Base-by-base conservation (phyloP, 1,140 invertebrate genomes). In the Papilio polytes region DNA sequence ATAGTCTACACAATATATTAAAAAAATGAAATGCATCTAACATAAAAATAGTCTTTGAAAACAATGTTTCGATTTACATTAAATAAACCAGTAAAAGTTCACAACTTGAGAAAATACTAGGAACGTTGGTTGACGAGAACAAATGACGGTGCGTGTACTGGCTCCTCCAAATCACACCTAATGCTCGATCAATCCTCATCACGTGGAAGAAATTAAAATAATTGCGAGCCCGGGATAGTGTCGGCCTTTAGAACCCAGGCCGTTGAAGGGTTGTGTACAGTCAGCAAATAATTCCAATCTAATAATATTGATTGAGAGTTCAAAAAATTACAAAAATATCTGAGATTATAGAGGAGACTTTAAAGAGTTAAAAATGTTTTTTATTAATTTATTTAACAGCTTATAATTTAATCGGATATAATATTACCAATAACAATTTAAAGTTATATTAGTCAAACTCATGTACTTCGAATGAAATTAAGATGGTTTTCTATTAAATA, bases 131-230 rank as follows among this genome's bases (percentile, higher is more conserved):
- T 86, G 91, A 92, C 88, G 83, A 82, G 82, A 85, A 93, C 89
- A 89, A 92, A 93, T 92, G 86, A 86, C 84, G 84, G 85, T 85
- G 80, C 81, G 80, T 74, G 82, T 74, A 76, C 77, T 76, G 74
- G 46, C 44, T 76, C 13, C 81, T 86, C 84, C 85, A 82, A 89
- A 89, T 91, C 87, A 87, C 91, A 90, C 85, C 87, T 90, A 90
- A 89, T 86, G 88, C 87, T 87, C 88, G 82, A 93, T 94, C 91
- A 90, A 90, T 92, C 88, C 87, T 89, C 84, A 87, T 89, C 88
- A 84, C 84, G 82, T 85, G 86, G 85, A 91, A 90, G 87, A 92
- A 91, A 92, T 92, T 92, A 91, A 93, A 93, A 92, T 93, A 93
- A 93, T 93, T 92, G 90, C 89, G 59, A 80, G 84, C 80, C 81